Evolutionary conservation across 2,888 invertebrate genomes (phyloP), one percentile per base, ranked within the genome.

Genomic region (Mactromeris polynyma): DNA sequence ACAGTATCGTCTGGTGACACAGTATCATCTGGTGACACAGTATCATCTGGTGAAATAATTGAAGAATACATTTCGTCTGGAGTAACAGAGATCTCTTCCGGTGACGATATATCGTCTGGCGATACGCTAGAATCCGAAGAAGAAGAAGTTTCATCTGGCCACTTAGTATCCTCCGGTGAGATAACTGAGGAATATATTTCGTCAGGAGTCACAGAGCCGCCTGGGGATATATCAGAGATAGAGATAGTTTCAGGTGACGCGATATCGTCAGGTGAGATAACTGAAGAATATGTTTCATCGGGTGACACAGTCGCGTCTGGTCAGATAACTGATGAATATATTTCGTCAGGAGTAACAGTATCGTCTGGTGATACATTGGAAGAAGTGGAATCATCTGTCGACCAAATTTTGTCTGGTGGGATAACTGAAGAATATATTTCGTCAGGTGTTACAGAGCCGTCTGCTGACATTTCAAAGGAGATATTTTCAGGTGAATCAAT

Each of bases 101-200:
- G 79, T 80, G 69, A 83, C 6, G 21, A 2, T 17, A 36, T 77
- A 46, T 77, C 77, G n/a, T 73, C 77, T 36, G 82, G 82, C n/a
- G 83, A 77, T 2, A 14, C 2, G 1, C 9, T 54, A 19, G 9
- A 6, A 51, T 81, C 38, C 33, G 69, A 6, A n/a, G 69, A 38
- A 1, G 46, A 69, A n/a, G 17, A 4, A 0, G 33, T 77, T 46
- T 40, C 58, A 40, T 64, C 64, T n/a, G 82, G 38, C 3, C 40
- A 69, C 2, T 1, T n/a, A 17, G 26, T 38, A 82, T 58, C 21
- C 1, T 81, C 81, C 58, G 46, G 46, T 51, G 80, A 80, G 17
- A 73, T 73, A 73, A 9, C 42, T 11, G 80, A 7, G 19, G 80
- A 80, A n/a, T 46, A 46, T n/a, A 31, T n/a, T 11, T 80, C 80